Base-by-base conservation (phyloP, 1,140 invertebrate species). In the Ips nitidus region DNA sequence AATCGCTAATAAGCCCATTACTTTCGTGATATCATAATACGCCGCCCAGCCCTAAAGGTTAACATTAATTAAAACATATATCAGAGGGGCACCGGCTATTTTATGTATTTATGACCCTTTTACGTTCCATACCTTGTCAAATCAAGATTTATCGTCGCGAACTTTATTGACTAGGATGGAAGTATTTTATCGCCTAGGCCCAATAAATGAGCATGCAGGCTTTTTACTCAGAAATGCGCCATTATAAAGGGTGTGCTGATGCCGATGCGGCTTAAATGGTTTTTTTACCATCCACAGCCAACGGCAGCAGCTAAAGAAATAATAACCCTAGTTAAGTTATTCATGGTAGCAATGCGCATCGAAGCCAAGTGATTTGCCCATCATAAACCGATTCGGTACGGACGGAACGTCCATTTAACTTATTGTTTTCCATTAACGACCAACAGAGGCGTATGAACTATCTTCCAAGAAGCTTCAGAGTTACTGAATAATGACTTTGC, bases 271-370 rank as follows among this genome's bases (percentile, higher is more conserved):
- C 22, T 22, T 22, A 22, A 22, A 22, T 22, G 22, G 22, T 22
- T 22, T 22, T 22, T 22, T 22, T 22, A 22, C 22, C 22, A 22
- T 22, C 22, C 22, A 22, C 22, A 22, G 64, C 59, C 41, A 56
- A 43, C 22, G 57, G 66, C 58, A 41, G 62, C 52, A 60, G 66
- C 42, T 66, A 71, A 71, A 71, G 69, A 71, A 71, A 71, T 71
- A 71, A 71, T 71, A 71, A 71, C 63, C 52, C 69, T 66, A 66
- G 69, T 71, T 71, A 71, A 71, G 62, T 71, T 71, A 71, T 71
- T 71, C 69, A 71, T 71, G 69, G 69, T 71, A 66, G 69, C 58
- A 66, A 59, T 70, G 52, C 56, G 38, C 68, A 60, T 58, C 57
- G 59, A 47, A 41, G 41, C 55, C 41, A 52, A 60, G 41, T 71